Percentiles rank a stretch among this genome's conserved stretches.
Conservation (phyloP, 2,797 vertebrate genomes). For the Tachyglossus aculeatus region DNA sequence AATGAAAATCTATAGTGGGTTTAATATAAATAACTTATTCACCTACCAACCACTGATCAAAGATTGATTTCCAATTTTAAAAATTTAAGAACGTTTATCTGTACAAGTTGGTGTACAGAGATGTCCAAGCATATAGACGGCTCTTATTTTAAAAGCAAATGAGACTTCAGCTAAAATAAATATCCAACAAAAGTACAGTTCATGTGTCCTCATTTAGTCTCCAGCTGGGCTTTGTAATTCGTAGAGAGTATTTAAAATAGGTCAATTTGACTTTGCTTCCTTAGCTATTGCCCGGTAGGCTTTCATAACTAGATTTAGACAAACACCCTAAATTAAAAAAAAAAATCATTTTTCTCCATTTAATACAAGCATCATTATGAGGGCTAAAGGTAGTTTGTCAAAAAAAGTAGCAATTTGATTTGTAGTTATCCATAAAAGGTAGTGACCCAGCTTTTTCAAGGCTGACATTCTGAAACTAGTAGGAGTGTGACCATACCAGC, state of each 20-base stretch:
- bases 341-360: conserved; percentile 1
- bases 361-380: too few relatives aligned
- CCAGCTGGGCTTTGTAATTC: too few relatives aligned
- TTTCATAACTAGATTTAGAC: conserved; percentile 15
- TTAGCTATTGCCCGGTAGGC: conserved; percentile 31
- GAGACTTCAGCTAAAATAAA: conserved; percentile 68
- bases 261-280: conserved; percentile 26
- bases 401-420: too few relatives aligned
- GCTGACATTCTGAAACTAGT: too few relatives aligned
- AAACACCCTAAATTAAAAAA: neutral
- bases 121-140: conserved; percentile 24
- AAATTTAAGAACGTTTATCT: conserved; percentile 51
- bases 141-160: conserved; percentile 57
- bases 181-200: conserved; percentile 44
- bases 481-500: too few relatives aligned
- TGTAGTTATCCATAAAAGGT: too few relatives aligned
- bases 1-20: conserved; percentile 60
- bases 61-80: conserved; percentile 55
- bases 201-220: conserved; percentile 40
- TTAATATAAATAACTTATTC: conserved; percentile 48
- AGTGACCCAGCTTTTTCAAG: too few relatives aligned
- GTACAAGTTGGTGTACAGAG: conserved; percentile 45
- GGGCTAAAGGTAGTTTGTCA: too few relatives aligned
- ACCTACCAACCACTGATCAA: conserved; percentile 50
- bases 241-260: too few relatives aligned